Evolutionary conservation across 1,140 invertebrate genomes (phyloP).

Genomic region (Drosophila micromelanica): DNA sequence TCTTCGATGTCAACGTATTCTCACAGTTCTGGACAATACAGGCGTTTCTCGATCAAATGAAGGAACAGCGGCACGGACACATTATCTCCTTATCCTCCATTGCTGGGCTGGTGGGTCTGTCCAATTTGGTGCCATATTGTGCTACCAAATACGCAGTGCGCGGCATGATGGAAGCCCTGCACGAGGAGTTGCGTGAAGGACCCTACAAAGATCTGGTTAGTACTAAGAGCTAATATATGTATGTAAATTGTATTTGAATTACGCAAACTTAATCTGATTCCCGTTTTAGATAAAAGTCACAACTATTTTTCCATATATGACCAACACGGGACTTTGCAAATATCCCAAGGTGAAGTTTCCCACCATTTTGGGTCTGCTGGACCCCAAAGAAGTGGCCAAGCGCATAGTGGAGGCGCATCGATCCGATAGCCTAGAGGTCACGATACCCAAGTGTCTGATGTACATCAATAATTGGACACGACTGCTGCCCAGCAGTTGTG

Average conservation of each 20-base stretch:
- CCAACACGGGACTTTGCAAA: slow-evolving; percentile 93
- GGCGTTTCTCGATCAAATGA: slow-evolving; percentile 91
- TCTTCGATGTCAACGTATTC: slow-evolving; percentile 90
- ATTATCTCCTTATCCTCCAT: slow-evolving; percentile 92
- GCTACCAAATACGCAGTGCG: slow-evolving; percentile 92
- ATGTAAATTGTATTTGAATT: background rate
- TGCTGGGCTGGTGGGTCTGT: slow-evolving; percentile 89
- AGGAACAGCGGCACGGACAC: slow-evolving; percentile 90
- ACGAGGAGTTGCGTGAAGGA: slow-evolving; percentile 87
- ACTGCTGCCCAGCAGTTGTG: slow-evolving; percentile 84
- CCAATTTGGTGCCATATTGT: slow-evolving; percentile 92
- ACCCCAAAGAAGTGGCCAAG: slow-evolving; percentile 88
- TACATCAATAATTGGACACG: slow-evolving; percentile 83
- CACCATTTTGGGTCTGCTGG: slow-evolving; percentile 87
- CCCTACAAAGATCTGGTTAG: slow-evolving; percentile 74
- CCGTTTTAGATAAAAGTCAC: slow-evolving; percentile 90
- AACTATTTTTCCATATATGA: slow-evolving; percentile 92
- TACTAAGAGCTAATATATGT: background rate
- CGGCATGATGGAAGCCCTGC: slow-evolving; percentile 90
- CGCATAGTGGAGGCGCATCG: slow-evolving; percentile 88
- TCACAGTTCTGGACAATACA: slow-evolving; percentile 91
- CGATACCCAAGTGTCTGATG: slow-evolving; percentile 85
- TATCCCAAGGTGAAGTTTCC: slow-evolving; percentile 91
- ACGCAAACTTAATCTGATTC: background rate
- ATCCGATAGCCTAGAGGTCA: slow-evolving; percentile 85